Evolutionary conservation across 2,888 invertebrate species (phyloP).

Genomic region (Antitype chi): DNA sequence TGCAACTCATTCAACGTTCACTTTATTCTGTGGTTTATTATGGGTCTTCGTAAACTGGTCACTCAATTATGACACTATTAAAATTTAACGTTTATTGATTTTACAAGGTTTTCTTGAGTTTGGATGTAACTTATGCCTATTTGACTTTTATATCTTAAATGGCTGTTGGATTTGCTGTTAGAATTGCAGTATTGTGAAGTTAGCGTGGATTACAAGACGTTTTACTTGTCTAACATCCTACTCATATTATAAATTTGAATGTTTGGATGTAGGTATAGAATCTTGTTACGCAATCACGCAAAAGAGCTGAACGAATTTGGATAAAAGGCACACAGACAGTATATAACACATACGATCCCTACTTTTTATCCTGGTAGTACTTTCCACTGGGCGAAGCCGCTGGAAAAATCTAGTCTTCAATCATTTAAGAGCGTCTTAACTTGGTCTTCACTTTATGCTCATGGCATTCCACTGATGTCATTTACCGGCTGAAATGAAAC

Average conservation of each 20-base stretch:
- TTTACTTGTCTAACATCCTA: neutral
- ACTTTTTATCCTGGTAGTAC: too few relatives aligned
- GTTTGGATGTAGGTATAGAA: too few relatives aligned
- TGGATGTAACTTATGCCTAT: conserved; percentile 42
- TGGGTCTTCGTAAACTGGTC: conserved; percentile 59
- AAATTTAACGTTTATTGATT: conserved; percentile 68
- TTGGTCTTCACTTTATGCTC: neutral
- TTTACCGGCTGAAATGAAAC: neutral
- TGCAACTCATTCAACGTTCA: conserved; percentile 41
- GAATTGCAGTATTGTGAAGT: neutral
- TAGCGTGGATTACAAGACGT: neutral
- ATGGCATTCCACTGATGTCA: neutral
- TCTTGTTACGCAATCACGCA: too few relatives aligned
- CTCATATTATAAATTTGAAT: too few relatives aligned
- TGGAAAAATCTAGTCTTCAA: neutral
- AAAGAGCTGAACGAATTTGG: too few relatives aligned
- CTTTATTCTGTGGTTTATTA: conserved; percentile 46
- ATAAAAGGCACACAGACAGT: too few relatives aligned
- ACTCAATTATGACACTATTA: conserved; percentile 64
- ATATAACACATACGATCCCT: too few relatives aligned
- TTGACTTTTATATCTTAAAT: conserved; percentile 37
- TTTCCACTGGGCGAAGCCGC: too few relatives aligned
- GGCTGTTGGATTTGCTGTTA: neutral
- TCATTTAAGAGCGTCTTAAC: neutral
- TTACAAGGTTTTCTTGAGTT: conserved; percentile 59